Conservation (phyloP, 2,113 vertebrate species). For the Gymnobelideus leadbeateri region DNA sequence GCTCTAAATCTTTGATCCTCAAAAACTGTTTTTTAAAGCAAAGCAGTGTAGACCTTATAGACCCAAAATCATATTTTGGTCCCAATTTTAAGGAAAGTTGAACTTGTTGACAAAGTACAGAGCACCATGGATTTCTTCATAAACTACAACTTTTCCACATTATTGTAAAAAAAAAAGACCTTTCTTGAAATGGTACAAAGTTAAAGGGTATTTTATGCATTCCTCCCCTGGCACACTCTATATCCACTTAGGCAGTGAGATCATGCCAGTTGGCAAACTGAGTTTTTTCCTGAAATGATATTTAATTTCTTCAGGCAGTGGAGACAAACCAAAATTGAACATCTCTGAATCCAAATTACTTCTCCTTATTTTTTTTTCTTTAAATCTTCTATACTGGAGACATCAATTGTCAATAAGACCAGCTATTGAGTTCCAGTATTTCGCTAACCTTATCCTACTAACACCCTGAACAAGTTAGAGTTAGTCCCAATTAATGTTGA, state of each 20-base stretch:
- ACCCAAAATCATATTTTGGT: too few species aligned
- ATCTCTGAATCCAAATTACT: neutral
- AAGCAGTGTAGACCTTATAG: neutral
- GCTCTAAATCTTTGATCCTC: neutral
- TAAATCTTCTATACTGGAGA: neutral
- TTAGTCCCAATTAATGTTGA: neutral
- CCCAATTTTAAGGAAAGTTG: neutral
- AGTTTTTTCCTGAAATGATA: neutral
- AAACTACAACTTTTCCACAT: neutral
- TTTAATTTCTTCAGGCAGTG: neutral
- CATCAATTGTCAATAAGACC: neutral
- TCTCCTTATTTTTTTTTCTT: neutral
- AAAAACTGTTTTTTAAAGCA: neutral
- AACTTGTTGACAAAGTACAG: neutral
- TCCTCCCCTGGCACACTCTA: accelerated
- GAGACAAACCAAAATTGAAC: neutral
- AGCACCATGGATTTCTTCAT: neutral
- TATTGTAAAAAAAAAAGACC: neutral
- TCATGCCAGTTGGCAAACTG: neutral
- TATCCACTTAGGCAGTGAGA: neutral
- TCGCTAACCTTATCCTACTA: neutral
- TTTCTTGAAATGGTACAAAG: neutral
- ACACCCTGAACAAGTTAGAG: neutral
- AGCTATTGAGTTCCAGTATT: neutral
- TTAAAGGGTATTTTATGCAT: neutral